A percentile compares a stretch with the other conserved stretches of the same genome.
phyloP scores from a whole-genome alignment of 2,888 invertebrate genomes.

The Gasteruption jaculator region DNA sequence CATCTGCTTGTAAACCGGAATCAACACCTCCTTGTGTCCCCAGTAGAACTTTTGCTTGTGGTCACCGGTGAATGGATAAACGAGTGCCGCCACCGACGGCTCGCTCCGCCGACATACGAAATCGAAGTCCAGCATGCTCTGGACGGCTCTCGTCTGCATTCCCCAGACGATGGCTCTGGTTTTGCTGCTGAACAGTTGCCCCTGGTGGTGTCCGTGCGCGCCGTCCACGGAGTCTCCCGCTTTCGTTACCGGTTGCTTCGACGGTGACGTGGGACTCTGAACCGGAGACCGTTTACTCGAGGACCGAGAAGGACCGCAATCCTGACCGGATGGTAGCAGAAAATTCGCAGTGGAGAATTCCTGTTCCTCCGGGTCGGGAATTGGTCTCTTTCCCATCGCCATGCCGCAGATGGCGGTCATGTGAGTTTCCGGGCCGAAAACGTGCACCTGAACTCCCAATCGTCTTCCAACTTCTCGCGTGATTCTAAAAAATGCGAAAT shows the following conservation, averaged over 20 bases:
- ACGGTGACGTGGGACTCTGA: slow-evolving; percentile 20
- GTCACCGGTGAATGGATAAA: slow-evolving; percentile 97
- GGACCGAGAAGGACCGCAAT: slow-evolving; percentile 41
- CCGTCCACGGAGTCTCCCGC: slow-evolving; percentile 36
- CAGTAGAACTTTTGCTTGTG: slow-evolving; percentile 99
- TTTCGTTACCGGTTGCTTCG: slow-evolving; percentile 24
- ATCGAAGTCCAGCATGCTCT: slow-evolving; percentile 95
- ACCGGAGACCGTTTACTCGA: slow-evolving; percentile 20
- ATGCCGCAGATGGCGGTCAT: slow-evolving; percentile 99
- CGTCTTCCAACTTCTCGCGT: slow-evolving; percentile 53
- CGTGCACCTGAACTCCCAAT: slow-evolving; percentile 87
- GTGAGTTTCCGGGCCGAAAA: slow-evolving; percentile 98
- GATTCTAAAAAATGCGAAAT: slow-evolving; percentile 38
- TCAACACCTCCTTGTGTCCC: slow-evolving; percentile 87
- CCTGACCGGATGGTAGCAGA: slow-evolving; percentile 73
- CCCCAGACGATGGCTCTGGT: slow-evolving; percentile 98
- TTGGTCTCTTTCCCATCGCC: slow-evolving; percentile 85
- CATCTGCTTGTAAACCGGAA: slow-evolving; percentile 92
- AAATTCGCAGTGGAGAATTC: slow-evolving; percentile 88
- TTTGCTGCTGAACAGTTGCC: slow-evolving; percentile 73
- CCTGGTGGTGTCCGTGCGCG: slow-evolving; percentile 33
- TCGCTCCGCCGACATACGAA: slow-evolving; percentile 85
- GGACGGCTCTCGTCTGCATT: slow-evolving; percentile 96
- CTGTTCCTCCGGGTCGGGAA: slow-evolving; percentile 67
- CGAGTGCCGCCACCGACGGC: slow-evolving; percentile 93